phyloP scores from a whole-genome alignment of 2,888 invertebrate species.

The Drosophila quinaria region DNA sequence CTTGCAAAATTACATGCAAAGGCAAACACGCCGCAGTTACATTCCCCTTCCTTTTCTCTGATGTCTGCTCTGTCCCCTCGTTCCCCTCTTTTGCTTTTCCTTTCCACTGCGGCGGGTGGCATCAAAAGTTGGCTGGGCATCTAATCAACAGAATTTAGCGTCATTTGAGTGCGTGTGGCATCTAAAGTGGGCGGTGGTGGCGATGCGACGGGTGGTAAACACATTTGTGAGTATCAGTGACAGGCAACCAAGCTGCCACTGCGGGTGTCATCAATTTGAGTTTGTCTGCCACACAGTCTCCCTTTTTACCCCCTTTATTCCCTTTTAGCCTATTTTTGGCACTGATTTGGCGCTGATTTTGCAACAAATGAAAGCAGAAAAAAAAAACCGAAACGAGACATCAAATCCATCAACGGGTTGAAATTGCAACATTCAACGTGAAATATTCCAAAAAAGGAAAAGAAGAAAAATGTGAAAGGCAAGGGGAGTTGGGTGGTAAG shows the following conservation, averaged over 20 bases:
- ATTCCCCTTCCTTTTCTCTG: background rate
- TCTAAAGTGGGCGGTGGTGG: constrained; percentile 36
- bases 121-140: constrained; percentile 57
- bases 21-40: constrained; percentile 36
- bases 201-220: background rate
- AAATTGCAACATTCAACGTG: constrained; percentile 77
- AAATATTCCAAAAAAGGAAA: constrained; percentile 36
- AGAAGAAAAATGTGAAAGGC: background rate
- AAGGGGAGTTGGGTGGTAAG: background rate
- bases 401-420: constrained; percentile 82
- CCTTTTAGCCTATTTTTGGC: constrained; percentile 44
- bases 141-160: constrained; percentile 81
- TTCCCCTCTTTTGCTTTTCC: background rate
- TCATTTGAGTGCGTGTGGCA: constrained; percentile 72
- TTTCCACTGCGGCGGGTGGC: background rate
- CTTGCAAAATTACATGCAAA: constrained; percentile 26
- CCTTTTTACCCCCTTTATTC: background rate
- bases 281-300: constrained; percentile 45
- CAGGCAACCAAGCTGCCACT: constrained; percentile 52
- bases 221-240: constrained; percentile 74
- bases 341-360: constrained; percentile 78
- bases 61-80: background rate
- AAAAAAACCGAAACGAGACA: constrained; percentile 31
- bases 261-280: constrained; percentile 80
- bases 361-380: constrained; percentile 46